These are phyloP conservation scores for Tanypteryx hageni DNA, from an alignment of 2,888 invertebrate species.

Conservation along the genomic window DNA sequence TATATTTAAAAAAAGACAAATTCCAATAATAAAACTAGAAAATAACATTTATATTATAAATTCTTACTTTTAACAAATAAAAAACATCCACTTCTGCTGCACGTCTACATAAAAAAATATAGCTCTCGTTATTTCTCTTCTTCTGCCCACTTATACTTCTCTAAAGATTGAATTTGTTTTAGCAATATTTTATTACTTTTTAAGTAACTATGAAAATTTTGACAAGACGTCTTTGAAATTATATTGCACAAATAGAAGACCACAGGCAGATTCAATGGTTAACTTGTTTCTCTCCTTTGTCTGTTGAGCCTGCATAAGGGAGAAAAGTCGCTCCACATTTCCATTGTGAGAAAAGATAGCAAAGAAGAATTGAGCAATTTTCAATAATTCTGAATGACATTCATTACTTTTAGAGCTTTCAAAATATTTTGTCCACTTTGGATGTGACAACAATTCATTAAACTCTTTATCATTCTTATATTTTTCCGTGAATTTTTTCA, in stretches of 20 bases:
- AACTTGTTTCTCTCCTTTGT: neutral
- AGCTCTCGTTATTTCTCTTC: too few relatives aligned
- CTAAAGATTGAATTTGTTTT: neutral
- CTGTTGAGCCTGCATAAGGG: neutral
- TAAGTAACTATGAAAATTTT: neutral
- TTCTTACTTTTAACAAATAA: too few relatives aligned
- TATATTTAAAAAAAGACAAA: too few relatives aligned
- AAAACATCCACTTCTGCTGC: too few relatives aligned
- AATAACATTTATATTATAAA: too few relatives aligned
- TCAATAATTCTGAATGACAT: conserved; percentile 7
- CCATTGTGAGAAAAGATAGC: neutral
- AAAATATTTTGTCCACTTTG: conserved; percentile 25
- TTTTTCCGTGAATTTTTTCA: conserved; percentile 26
- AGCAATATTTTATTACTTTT: neutral
- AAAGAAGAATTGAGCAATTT: conserved; percentile 37
- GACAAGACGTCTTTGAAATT: conserved; percentile 22
- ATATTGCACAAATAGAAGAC: neutral
- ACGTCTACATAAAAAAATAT: too few relatives aligned
- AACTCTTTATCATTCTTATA: conserved; percentile 1
- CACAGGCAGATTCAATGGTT: neutral
- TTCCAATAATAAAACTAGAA: too few relatives aligned
- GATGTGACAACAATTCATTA: neutral
- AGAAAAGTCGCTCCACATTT: conserved; percentile 33
- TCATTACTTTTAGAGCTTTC: neutral
- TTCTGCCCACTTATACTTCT: too few relatives aligned